Evolutionary conservation across 2,113 vertebrate species (phyloP), one percentile per base, ranked within the genome.

Genomic region (Mastomys natalensis): DNA sequence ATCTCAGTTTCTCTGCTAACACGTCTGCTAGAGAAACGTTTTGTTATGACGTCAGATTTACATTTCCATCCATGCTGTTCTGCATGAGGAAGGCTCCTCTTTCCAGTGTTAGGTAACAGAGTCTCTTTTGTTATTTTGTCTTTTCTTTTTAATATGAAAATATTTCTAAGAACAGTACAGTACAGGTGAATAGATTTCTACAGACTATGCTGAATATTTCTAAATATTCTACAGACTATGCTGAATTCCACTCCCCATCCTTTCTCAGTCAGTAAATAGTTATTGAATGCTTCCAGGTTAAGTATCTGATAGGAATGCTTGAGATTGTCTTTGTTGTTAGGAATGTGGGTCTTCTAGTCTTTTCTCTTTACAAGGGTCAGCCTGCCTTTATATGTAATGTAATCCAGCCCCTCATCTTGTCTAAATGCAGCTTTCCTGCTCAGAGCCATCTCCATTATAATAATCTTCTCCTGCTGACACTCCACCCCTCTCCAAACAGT

Each of bases 231-330:
- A 37, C 82, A 64, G 48, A 94, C 9, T 60, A 16, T 43, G 62
- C 2, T 0, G 7, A 40, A 58, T 19, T 21, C 11, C 55, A 51
- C 40, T n/a, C 0, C 21, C 13, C 22, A 0, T 31, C 58, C 9
- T 66, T 87, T 58, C 68, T 74, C n/a, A 43, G 4, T 55, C 82
- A 60, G 17, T 92, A 96, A 82, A 66, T 96, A 91, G 31, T 90
- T 88, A 40, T n/a, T 76, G 22, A 55, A 3, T 81, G 37, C 92
- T 94, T 55, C 58, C 45, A 87, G 60, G 45, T 77, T 48, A 43
- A 78, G 72, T 66, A 4, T 51, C 58, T 13, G 12, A 48, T 77
- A 91, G 92, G 88, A 64, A 64, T 62, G 5, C n/a, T 53, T 70
- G 66, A n/a, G 74, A 55, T 17, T 24, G 31, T 60, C 7, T 87